Conservation (phyloP, 2,113 vertebrate species). For the Peucedramus taeniatus region DNA sequence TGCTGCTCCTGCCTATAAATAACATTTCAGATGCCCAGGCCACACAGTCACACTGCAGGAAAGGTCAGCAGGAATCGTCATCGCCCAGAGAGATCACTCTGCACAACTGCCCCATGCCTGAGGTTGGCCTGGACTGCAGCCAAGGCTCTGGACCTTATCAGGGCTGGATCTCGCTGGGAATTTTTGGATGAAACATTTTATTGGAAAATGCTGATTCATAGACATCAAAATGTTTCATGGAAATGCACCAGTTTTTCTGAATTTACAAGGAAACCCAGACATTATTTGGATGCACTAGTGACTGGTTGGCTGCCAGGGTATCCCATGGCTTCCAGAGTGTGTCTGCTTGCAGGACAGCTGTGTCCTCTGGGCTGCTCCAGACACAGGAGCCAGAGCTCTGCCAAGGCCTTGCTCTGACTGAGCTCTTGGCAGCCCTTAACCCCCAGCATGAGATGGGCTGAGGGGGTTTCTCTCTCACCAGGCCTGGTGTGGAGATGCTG, state of each 20-base stretch:
- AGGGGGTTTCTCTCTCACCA: too few relatives aligned
- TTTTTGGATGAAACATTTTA: constrained; percentile 33
- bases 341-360: background rate
- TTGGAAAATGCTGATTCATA: constrained; percentile 57
- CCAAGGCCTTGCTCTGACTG: background rate
- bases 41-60: constrained; percentile 28
- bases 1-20: constrained; percentile 52
- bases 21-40: constrained; percentile 47
- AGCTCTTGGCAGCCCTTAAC: background rate
- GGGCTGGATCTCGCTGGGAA: constrained; percentile 6
- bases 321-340: constrained; percentile 18
- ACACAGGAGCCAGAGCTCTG: background rate
- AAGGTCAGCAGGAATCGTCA: constrained; percentile 39
- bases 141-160: background rate
- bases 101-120: background rate
- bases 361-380: background rate
- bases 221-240: constrained; percentile 29
- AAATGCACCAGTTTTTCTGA: constrained; percentile 5
- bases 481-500: too few relatives aligned
- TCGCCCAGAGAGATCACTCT: background rate
- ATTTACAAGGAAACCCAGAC: constrained; percentile 46
- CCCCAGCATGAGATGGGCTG: background rate
- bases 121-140: background rate
- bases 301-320: background rate
- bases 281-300: constrained; percentile 10